phyloP scores from a whole-genome alignment of 2,888 invertebrate species.

The Apamea epomidion region DNA sequence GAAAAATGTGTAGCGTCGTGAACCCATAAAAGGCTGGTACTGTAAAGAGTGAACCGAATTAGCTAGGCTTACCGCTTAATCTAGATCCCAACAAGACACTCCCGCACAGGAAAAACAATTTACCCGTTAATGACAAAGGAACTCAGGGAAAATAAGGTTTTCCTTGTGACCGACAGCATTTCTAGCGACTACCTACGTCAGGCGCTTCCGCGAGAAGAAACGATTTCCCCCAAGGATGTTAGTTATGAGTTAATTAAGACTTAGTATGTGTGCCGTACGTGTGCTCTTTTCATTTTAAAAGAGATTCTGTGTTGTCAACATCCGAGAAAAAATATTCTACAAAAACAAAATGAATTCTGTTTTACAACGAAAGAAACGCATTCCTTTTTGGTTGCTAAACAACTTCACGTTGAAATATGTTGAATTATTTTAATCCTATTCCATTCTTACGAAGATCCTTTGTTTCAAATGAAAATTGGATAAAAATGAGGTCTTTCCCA shows the following conservation, averaged over 20 bases:
- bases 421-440: conserved; percentile 63
- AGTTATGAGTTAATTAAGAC: conserved; percentile 67
- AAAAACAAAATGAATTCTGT: conserved; percentile 27
- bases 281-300: conserved; percentile 43
- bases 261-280: conserved; percentile 36
- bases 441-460: conserved; percentile 68
- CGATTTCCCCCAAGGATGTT: conserved; percentile 59
- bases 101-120: conserved; percentile 82
- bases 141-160: conserved; percentile 77
- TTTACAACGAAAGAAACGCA: conserved; percentile 15
- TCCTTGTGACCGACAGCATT: conserved; percentile 70
- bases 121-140: conserved; percentile 82
- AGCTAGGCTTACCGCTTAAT: conserved; percentile 81
- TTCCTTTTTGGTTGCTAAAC: conserved; percentile 15
- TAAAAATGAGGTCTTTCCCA: conserved; percentile 79
- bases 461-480: conserved; percentile 77
- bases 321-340: neutral
- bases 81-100: conserved; percentile 79
- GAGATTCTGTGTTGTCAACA: conserved; percentile 22
- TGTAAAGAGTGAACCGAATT: conserved; percentile 70
- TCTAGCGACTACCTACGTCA: conserved; percentile 52
- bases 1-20: conserved; percentile 59
- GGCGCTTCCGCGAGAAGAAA: conserved; percentile 64
- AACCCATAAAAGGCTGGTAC: conserved; percentile 70
- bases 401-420: conserved; percentile 51